Conservation (phyloP, 2,797 vertebrate genomes). For the Austrolebias charrua region DNA sequence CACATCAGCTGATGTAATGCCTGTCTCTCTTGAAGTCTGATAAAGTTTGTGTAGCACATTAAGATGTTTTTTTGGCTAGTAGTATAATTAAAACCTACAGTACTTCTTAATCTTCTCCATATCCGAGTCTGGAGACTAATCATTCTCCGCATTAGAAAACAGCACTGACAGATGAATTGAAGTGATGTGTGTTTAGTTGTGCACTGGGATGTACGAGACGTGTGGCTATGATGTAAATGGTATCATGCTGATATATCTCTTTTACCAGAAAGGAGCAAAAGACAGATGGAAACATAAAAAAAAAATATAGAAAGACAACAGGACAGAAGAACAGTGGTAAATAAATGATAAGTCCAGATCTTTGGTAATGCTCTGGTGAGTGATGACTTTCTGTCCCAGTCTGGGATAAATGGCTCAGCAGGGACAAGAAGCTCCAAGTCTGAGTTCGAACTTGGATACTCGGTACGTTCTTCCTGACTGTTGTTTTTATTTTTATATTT, state of each 20-base stretch:
- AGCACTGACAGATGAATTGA: constrained; percentile 27
- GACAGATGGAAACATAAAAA: constrained; percentile 15
- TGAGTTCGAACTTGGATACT: constrained; percentile 44
- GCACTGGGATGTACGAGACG: constrained; percentile 11
- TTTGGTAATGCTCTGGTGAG: constrained; percentile 59
- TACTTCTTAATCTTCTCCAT: constrained; percentile 32
- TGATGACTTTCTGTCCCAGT: constrained; percentile 46
- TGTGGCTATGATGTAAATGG: constrained; percentile 22
- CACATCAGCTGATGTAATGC: constrained; percentile 20
- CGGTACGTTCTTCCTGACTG: constrained; percentile 44
- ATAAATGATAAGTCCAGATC: constrained; percentile 56
- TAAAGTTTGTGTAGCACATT: constrained; percentile 11
- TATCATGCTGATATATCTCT: constrained; percentile 23
- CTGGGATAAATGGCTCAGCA: constrained; percentile 58
- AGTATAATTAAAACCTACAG: constrained; percentile 12
- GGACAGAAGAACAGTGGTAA: constrained; percentile 26
- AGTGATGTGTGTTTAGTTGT: constrained; percentile 14
- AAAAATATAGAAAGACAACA: constrained; percentile 31
- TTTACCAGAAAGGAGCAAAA: constrained; percentile 13
- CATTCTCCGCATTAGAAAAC: constrained; percentile 19
- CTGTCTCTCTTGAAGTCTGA: constrained; percentile 13
- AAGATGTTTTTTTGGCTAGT: neutral
- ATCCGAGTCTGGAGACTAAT: constrained; percentile 14
- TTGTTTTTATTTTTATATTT: constrained; percentile 69
- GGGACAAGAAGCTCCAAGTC: constrained; percentile 43